Evolutionary conservation across 2,797 vertebrate genomes (phyloP), one percentile per base, ranked within the genome.

Genomic region (Thalassophryne amazonica): DNA sequence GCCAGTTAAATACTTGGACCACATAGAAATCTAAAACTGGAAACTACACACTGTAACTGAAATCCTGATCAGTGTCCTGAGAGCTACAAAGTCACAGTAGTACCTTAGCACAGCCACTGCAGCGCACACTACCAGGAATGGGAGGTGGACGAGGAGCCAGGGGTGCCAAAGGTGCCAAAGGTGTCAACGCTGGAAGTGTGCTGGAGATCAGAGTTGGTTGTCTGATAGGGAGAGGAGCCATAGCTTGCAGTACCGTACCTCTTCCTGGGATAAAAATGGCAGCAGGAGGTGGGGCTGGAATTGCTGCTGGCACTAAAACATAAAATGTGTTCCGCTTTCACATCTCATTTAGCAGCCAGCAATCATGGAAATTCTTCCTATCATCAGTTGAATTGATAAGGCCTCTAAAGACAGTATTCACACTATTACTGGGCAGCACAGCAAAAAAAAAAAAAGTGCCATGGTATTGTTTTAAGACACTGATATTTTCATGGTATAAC

Each of bases 91-190:
- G 14, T 33, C 5, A 17, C 7, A 23, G 18, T 24, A 90, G 88
- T 81, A 93, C 87, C 90, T 99, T 98, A 66, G 93, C 94, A 81
- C 97, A 99, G 63, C 96, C 97, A n/a, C 95, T 96, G 89, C 76
- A 85, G 50, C 78, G 87, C 8, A 77, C 85, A 27, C 71, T 94
- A 2, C 80, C 79, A 56, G 79, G 58, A 19, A 76, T 60, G 0
- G 75, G 31, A 19, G 76, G 80, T 7, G 32, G 84, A 24, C 82
- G 64, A 4, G 78, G 85, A 0, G 60, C 75, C 18, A 46, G 74
- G 2, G 69, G 53, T 1, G 38, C 17, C 6, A n/a, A n/a, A n/a
- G n/a, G n/a, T n/a, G n/a, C n/a, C n/a, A n/a, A n/a, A n/a, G 76
- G 6, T 7, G 65, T 13, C 51, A 76, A 49, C 23, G 73, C 3